Percentiles rank a stretch among this genome's conserved stretches.
phyloP scores from a whole-genome alignment of 2,113 vertebrate genomes.

The Notarius quadriscutis region DNA sequence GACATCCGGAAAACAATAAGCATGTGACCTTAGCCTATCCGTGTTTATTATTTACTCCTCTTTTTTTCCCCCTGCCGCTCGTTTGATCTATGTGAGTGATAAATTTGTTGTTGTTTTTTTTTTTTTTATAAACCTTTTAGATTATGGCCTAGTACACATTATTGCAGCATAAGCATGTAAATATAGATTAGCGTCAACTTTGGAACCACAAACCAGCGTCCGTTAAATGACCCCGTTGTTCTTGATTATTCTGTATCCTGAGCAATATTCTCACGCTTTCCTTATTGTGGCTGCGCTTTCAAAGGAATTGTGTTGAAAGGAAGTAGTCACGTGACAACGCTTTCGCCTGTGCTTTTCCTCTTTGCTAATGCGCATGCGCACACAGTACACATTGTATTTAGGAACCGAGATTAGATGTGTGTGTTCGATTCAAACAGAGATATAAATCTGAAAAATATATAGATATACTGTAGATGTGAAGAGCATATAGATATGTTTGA shows the following conservation, averaged over 20 bases:
- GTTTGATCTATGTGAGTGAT: neutral
- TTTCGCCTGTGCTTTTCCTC: slow-evolving; percentile 16
- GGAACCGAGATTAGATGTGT: neutral
- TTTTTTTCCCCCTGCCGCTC: neutral
- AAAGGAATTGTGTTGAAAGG: slow-evolving; percentile 51
- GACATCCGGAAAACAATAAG: slow-evolving; percentile 41
- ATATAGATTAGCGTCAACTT: neutral
- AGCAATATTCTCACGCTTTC: slow-evolving; percentile 23
- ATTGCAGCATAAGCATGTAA: neutral
- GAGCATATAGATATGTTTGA: too few relatives aligned
- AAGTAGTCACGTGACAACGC: slow-evolving; percentile 59
- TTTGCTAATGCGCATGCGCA: neutral
- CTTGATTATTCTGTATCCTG: neutral
- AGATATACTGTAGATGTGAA: neutral
- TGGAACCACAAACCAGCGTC: neutral
- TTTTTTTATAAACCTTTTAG: neutral
- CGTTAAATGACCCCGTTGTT: neutral
- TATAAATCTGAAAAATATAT: neutral
- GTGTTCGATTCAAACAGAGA: neutral
- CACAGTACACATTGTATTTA: neutral
- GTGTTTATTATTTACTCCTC: slow-evolving; percentile 45
- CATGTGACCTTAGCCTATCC: slow-evolving; percentile 57
- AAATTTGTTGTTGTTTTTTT: neutral
- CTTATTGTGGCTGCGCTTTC: slow-evolving; percentile 46
- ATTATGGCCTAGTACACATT: too few relatives aligned